Evolutionary conservation across 2,113 vertebrate genomes (phyloP), one percentile per base, ranked within the genome.

Genomic region (Trichomycterus rosablanca): DNA sequence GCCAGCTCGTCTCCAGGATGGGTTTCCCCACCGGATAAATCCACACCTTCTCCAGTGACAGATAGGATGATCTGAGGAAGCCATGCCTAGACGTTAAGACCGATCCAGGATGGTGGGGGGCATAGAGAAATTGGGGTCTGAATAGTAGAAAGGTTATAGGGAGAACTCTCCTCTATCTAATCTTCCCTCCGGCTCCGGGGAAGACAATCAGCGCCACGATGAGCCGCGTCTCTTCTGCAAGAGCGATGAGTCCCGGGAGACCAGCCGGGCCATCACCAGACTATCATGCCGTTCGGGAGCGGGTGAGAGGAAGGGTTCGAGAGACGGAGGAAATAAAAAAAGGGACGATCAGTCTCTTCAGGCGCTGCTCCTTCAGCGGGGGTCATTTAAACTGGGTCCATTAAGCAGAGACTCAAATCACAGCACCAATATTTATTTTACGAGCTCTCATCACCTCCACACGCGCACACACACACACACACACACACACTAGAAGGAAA

Each of bases 231-330:
- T 51, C 40, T 55, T 51, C 57, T 57, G 45, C 51, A 63, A 72
- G 70, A 72, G 64, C 59, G 61, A 72, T 59, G 65, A 72, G 65
- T 59, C 70, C 54, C 70, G 3, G 1, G 70, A 67, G 70, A 72
- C 70, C 53, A 35, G 28, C 48, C 59, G 37, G 40, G 40, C 53
- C 57, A 72, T 48, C 28, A 12, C 57, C 56, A 56, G 68, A 51
- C 65, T 45, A 62, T 64, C 51, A 54, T 54, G 28, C 28, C 1
- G 44, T 64, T 49, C 16, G 18, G 56, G 62, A 43, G 57, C 43
- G 20, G 8, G 42, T 34, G 43, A 32, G 43, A 32, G 32, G 18
- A 40, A 37, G 43, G 39, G 28, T 32, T 55, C 19, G 46, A 49
- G 59, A 39, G 45, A 37, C 18, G 26, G 30, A 34, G 44, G 20